Evolutionary conservation across 2,797 vertebrate genomes (phyloP).

Genomic region (Megaceryle alcyon): DNA sequence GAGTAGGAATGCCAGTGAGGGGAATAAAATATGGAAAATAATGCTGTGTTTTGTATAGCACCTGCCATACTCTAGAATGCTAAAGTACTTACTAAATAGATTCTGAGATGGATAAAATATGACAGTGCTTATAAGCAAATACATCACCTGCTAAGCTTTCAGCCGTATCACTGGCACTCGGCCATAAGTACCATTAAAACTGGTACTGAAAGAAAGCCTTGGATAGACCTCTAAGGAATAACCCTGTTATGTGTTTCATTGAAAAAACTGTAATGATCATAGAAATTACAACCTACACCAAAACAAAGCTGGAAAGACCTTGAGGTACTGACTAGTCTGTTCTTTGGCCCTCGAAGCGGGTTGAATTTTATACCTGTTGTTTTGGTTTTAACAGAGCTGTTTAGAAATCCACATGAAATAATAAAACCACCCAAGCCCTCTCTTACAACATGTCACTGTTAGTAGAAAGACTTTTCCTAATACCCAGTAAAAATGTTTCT

Average conservation of each 20-base stretch:
- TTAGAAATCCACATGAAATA: background rate
- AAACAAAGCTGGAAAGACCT: background rate
- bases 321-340: background rate
- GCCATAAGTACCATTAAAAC: background rate
- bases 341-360: background rate
- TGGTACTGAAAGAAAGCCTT: background rate
- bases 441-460: background rate
- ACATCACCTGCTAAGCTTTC: slow-evolving; percentile 32
- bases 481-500: background rate
- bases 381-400: background rate
- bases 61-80: slow-evolving; percentile 17
- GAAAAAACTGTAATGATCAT: background rate
- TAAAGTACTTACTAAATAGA: slow-evolving; percentile 38
- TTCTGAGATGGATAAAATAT: slow-evolving; percentile 36
- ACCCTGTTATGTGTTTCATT: background rate
- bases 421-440: background rate
- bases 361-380: background rate
- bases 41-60: slow-evolving; percentile 43
- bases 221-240: background rate
- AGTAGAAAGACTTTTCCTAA: background rate
- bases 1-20: background rate
- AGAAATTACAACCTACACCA: background rate
- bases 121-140: slow-evolving; percentile 29
- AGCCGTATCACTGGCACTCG: background rate
- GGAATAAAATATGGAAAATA: slow-evolving; percentile 54